These are phyloP conservation scores for Grammomys surdaster DNA, from an alignment of 2,113 vertebrate genomes.

Conservation along the genomic window DNA sequence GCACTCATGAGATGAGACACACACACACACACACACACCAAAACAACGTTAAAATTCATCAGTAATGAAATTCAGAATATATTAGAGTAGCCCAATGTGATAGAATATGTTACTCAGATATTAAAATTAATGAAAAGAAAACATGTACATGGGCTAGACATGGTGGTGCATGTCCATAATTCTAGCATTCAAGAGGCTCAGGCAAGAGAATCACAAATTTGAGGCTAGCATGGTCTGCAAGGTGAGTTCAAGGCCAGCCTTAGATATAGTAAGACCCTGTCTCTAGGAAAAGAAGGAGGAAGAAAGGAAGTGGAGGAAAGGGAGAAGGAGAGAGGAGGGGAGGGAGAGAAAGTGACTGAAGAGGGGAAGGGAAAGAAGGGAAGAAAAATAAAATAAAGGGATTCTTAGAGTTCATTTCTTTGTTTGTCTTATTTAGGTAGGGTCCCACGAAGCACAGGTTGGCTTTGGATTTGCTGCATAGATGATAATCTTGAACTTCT, in stretches of 20 bases:
- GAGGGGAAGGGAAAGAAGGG: background rate
- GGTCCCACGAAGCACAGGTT: background rate
- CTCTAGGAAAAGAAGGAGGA: background rate
- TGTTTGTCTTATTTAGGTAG: background rate
- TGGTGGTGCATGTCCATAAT: background rate
- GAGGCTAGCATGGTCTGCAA: background rate
- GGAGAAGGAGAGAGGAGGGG: background rate
- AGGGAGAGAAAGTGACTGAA: background rate
- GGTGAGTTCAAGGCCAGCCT: background rate
- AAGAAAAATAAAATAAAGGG: constrained; percentile 3
- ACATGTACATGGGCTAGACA: background rate
- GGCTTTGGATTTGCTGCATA: background rate
- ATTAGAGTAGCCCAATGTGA: constrained; percentile 34
- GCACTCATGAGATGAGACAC: background rate
- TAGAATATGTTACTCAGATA: background rate
- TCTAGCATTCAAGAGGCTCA: background rate
- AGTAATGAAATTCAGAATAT: constrained; percentile 28
- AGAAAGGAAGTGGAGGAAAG: background rate
- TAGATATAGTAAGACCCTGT: background rate
- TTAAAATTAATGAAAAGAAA: constrained; percentile 36
- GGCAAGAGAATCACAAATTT: background rate
- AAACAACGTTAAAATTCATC: constrained; percentile 2
- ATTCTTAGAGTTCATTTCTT: background rate
- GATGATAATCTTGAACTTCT: background rate
- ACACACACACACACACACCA: no score